phyloP scores from a whole-genome alignment of 2,113 vertebrate species.

The Cephalopterus ornatus region DNA sequence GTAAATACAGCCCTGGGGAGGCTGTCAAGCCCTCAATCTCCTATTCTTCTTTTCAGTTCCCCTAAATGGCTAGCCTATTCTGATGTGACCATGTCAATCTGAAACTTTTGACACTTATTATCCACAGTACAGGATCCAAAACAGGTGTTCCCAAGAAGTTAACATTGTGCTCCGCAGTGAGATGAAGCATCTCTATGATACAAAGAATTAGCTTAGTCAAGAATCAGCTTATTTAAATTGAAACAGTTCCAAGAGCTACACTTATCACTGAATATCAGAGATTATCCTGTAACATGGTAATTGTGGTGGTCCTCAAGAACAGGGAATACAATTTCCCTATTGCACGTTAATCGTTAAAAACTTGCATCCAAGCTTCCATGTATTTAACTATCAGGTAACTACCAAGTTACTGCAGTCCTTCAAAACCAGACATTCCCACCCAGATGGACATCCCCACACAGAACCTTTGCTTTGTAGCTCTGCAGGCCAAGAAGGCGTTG shows the following conservation, averaged over 20 bases:
- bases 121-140: not conserved
- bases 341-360: not conserved
- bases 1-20: not conserved
- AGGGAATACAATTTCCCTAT: not conserved
- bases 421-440: not conserved
- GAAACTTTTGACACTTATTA: not conserved
- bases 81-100: fast-evolving
- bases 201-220: not conserved
- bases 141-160: not conserved
- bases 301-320: fast-evolving
- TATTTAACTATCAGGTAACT: not conserved
- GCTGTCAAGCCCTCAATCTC: not conserved
- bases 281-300: not conserved
- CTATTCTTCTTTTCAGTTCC: not conserved
- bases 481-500: not conserved
- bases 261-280: not conserved
- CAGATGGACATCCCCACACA: not conserved
- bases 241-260: not conserved
- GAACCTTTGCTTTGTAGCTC: not conserved
- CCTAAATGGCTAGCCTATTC: not conserved
- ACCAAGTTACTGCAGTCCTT: not conserved
- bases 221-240: not conserved
- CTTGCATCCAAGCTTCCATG: not conserved
- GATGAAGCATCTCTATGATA: not conserved
- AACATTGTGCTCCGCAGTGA: not conserved